These are phyloP conservation scores for Clarias gariepinus DNA, from an alignment of 2,113 vertebrate genomes.

Conservation along the genomic window DNA sequence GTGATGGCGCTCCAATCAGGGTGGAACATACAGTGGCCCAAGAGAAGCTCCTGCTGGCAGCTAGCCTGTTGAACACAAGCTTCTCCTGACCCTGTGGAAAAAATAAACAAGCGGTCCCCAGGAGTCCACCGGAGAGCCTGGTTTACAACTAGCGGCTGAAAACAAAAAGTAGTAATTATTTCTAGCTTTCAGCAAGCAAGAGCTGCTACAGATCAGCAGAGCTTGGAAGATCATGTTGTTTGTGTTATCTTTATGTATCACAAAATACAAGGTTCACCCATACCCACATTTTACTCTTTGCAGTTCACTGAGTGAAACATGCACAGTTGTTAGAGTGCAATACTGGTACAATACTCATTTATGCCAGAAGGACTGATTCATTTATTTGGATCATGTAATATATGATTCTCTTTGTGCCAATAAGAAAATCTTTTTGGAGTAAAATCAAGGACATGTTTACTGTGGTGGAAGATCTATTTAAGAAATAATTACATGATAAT, in stretches of 20 bases:
- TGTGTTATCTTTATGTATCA: slow-evolving; percentile 4
- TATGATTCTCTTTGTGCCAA: slow-evolving; percentile 28
- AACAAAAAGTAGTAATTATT: slow-evolving; percentile 35
- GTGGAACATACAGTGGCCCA: slow-evolving; percentile 42
- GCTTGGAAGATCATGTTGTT: not conserved
- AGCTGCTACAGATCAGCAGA: slow-evolving; percentile 7
- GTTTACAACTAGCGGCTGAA: slow-evolving; percentile 42
- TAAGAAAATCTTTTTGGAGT: slow-evolving; percentile 39
- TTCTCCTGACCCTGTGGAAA: slow-evolving; percentile 46
- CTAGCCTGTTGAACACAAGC: slow-evolving; percentile 46
- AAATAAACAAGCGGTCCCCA: slow-evolving; percentile 42
- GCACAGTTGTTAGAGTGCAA: not conserved
- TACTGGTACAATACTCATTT: slow-evolving; percentile 28
- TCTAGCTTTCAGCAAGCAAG: slow-evolving; percentile 29
- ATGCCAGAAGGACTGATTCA: slow-evolving; percentile 41
- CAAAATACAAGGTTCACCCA: slow-evolving; percentile 9
- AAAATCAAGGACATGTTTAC: slow-evolving; percentile 42
- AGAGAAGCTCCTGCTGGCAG: slow-evolving; percentile 50
- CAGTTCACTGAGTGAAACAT: slow-evolving; percentile 2
- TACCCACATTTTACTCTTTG: slow-evolving; percentile 4
- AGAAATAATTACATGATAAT: slow-evolving; percentile 40
- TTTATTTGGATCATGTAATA: slow-evolving; percentile 34
- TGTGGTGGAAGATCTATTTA: slow-evolving; percentile 30
- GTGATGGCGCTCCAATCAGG: slow-evolving; percentile 49
- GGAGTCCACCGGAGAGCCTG: slow-evolving; percentile 45